Evolutionary conservation across 1,140 invertebrate species (phyloP).

Genomic region (Ericerus pela): DNA sequence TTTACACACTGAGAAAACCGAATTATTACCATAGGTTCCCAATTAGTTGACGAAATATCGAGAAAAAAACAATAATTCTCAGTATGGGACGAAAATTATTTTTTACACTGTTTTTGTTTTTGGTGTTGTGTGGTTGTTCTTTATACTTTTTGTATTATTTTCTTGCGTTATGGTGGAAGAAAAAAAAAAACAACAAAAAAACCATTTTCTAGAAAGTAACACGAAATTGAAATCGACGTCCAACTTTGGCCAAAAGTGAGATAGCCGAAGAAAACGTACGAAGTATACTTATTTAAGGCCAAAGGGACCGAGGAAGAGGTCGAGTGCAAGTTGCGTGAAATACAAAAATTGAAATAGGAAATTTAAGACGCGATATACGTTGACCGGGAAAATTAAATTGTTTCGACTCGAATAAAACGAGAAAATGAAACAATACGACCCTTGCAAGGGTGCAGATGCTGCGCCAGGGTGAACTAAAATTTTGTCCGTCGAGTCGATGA

Average conservation of each 20-base stretch:
- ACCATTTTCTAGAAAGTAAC: background rate
- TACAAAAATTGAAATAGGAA: slow-evolving; percentile 11
- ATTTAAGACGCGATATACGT: slow-evolving; percentile 7
- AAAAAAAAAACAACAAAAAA: background rate
- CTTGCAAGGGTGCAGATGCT: background rate
- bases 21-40: too few species aligned
- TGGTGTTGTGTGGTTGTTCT: too few species aligned
- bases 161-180: background rate
- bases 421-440: background rate
- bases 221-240: background rate
- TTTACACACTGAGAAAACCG: too few species aligned
- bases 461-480: background rate
- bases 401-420: slow-evolving; percentile 3
- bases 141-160: background rate
- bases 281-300: background rate
- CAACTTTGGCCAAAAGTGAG: background rate
- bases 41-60: too few species aligned
- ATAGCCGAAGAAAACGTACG: too few species aligned
- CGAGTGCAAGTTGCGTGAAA: slow-evolving; percentile 3
- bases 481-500: too few species aligned
- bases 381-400: slow-evolving; percentile 6
- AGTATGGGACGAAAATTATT: too few species aligned
- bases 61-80: too few species aligned
- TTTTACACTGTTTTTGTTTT: too few species aligned
- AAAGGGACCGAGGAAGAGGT: background rate